Conservation (phyloP, 1,140 invertebrate species). For the Calephelis virginiensis region DNA sequence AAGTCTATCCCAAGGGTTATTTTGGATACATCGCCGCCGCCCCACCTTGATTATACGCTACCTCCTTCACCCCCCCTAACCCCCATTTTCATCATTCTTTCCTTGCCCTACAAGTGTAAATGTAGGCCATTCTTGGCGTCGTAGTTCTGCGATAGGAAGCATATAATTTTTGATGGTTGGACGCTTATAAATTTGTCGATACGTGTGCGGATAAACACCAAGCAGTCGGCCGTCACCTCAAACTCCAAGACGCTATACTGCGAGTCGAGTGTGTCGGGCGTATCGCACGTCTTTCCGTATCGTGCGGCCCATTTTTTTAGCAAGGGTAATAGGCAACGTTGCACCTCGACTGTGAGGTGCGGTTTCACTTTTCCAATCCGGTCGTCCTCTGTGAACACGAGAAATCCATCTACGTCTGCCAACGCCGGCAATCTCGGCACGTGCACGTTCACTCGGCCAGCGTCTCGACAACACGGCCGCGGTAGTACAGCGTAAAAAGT, state of each 20-base stretch:
- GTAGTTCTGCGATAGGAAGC: slow-evolving; percentile 1
- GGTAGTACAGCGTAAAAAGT: slow-evolving; percentile 11
- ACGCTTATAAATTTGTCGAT: slow-evolving; percentile 11
- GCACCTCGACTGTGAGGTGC: slow-evolving; percentile 8
- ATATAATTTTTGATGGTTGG: slow-evolving; percentile 9
- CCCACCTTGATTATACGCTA: not conserved
- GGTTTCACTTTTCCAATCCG: slow-evolving; percentile 11
- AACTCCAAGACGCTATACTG: slow-evolving; percentile 10
- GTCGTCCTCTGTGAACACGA: slow-evolving; percentile 13
- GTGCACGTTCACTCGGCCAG: slow-evolving; percentile 1
- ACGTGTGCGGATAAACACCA: slow-evolving; percentile 15
- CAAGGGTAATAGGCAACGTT: slow-evolving; percentile 7
- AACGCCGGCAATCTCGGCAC: not conserved
- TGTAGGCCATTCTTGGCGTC: slow-evolving; percentile 5
- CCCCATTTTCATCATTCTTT: not conserved
- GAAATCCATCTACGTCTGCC: slow-evolving; percentile 14
- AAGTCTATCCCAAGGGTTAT: slow-evolving; percentile 13
- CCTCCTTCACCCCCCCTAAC: not conserved
- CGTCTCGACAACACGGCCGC: not conserved
- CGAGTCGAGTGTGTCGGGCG: slow-evolving; percentile 2
- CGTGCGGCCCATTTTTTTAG: not conserved
- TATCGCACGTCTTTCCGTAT: not conserved
- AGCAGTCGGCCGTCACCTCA: slow-evolving; percentile 2
- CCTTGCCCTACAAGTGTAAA: slow-evolving; percentile 12
- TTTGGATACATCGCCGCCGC: slow-evolving; percentile 6